These are phyloP conservation scores for Drosophila punjabiensis DNA, from an alignment of 1,140 invertebrate species.

Conservation along the genomic window DNA sequence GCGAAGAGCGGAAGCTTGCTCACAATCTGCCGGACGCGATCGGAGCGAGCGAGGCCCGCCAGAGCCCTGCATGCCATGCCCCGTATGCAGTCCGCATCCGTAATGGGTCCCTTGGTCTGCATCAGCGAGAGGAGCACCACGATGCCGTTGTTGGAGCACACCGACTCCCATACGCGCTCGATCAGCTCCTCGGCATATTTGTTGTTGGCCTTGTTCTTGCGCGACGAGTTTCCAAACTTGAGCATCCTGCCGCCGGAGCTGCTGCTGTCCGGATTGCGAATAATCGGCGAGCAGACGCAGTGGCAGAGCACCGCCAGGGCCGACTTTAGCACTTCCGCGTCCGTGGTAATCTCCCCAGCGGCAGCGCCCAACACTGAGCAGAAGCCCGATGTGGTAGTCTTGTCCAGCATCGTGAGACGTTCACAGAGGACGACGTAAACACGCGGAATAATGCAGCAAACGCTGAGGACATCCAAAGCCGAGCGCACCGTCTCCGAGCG, in stretches of 20 bases:
- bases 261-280: slow-evolving; percentile 87
- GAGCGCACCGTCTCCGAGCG: slow-evolving; percentile 94
- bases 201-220: slow-evolving; percentile 90
- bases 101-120: slow-evolving; percentile 97
- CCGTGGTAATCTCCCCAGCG: slow-evolving; percentile 95
- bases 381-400: slow-evolving; percentile 89
- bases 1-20: slow-evolving; percentile 98
- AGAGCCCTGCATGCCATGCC: slow-evolving; percentile 96
- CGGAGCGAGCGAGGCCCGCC: slow-evolving; percentile 95
- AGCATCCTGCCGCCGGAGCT: slow-evolving; percentile 86
- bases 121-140: slow-evolving; percentile 95
- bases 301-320: slow-evolving; percentile 95
- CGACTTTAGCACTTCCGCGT: slow-evolving; percentile 96
- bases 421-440: slow-evolving; percentile 94
- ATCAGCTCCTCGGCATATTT: slow-evolving; percentile 94
- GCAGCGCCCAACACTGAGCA: slow-evolving; percentile 92
- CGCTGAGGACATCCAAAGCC: slow-evolving; percentile 95
- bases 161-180: slow-evolving; percentile 96
- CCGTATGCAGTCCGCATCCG: slow-evolving; percentile 97
- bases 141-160: slow-evolving; percentile 97
- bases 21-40: slow-evolving; percentile 97
- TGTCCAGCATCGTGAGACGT: slow-evolving; percentile 91
- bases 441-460: slow-evolving; percentile 95
- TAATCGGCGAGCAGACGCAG: slow-evolving; percentile 96
- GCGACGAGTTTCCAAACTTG: slow-evolving; percentile 86